Evolutionary conservation across 2,797 vertebrate genomes (phyloP), one percentile per base, ranked within the genome.

Genomic region (Oreochromis mossambicus): DNA sequence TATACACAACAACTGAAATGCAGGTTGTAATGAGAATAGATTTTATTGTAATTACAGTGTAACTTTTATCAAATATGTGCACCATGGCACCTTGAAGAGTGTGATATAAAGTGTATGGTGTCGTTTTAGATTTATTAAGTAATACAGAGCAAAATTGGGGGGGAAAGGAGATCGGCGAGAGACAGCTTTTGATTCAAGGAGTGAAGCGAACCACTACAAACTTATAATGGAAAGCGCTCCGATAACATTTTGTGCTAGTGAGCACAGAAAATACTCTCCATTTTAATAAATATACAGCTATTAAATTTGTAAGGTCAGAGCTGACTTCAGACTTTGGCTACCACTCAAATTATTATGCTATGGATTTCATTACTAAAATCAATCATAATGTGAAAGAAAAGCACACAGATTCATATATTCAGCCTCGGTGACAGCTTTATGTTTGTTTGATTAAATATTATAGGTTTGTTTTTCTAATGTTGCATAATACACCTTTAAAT

Each of bases 401-500:
- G 97, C 66, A 97, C 96, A 97, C 93, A 93, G 95, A 96, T 97
- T 95, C 95, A 97, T 97, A 96, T 97, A 97, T 97, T 96, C 95
- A 95, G 94, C 87, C 88, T 86, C 82, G 86, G 51, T 73, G 97
- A 97, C 97, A 97, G 96, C 93, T 98, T 98, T 97, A 98, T 96
- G 96, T 95, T 91, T 96, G 95, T 97, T 97, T 98, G 97, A 98
- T 98, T 96, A 98, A 98, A 96, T 96, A 97, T 97, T 96, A 97
- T 96, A 95, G 96, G 97, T 97, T 97, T 97, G 96, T 95, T 98
- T 98, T 97, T 95, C 91, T 96, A 94, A 97, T 97, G 97, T 97
- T 97, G 97, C 97, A 98, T 98, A 98, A 98, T 97, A 97, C 97
- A 97, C 95, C 96, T 97, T 97, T 96, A 97, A 97, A 97, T 96